Conservation (phyloP, 35 echinoderm and acorn worm species). For the Ophiothrix spiculata region DNA sequence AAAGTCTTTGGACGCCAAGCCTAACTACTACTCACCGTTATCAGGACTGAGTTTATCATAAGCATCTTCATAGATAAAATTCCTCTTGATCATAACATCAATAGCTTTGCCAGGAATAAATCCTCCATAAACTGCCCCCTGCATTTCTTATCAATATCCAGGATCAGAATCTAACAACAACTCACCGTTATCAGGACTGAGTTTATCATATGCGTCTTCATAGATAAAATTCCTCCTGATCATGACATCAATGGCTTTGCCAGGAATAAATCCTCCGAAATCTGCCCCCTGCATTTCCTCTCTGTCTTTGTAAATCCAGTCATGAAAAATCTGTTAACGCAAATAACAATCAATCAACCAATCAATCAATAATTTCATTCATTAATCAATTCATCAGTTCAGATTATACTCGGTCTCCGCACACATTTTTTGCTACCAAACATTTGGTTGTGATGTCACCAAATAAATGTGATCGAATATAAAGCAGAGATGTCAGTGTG, state of each 20-base stretch:
- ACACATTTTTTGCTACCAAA: no score
- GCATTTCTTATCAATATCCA: background rate
- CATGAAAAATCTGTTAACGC: conserved; percentile 62
- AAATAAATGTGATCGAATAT: no score
- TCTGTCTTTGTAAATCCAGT: conserved; percentile 66
- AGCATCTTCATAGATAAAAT: conserved; percentile 97
- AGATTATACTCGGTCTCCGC: no score
- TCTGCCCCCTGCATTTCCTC: conserved; percentile 66
- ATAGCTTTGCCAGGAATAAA: conserved; percentile 43
- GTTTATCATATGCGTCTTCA: conserved; percentile 89
- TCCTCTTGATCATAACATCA: conserved; percentile 68
- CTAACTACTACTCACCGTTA: conserved; percentile 59
- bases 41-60: conserved; percentile 87
- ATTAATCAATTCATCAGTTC: no score
- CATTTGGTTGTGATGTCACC: no score
- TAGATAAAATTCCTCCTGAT: conserved; percentile 89
- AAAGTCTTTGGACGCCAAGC: background rate
- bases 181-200: conserved; percentile 93
- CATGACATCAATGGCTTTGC: conserved; percentile 42
- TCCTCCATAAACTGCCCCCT: conserved; percentile 44
- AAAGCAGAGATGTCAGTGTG: no score
- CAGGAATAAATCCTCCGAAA: conserved; percentile 39
- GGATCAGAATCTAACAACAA: background rate
- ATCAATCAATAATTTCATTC: no score
- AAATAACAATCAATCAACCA: background rate